Conservation (phyloP, 2,113 vertebrate genomes). For the Periophthalmodon schlosseri region DNA sequence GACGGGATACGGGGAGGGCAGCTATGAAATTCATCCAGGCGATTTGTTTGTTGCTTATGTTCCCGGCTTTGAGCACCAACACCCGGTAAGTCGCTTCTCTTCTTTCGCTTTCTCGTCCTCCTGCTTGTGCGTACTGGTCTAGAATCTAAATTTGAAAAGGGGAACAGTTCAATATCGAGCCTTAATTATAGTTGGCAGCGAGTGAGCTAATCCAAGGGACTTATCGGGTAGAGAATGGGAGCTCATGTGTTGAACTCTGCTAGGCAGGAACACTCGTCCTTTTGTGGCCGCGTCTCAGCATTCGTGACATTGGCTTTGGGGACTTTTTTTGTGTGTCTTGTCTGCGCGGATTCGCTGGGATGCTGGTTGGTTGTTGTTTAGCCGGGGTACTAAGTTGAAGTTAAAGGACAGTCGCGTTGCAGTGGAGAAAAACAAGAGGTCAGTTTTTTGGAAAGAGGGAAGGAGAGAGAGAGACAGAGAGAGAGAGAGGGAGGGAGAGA, state of each 20-base stretch:
- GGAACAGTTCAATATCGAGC: conserved; percentile 30
- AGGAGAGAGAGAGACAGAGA: conserved; percentile 9
- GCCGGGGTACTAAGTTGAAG: conserved; percentile 58
- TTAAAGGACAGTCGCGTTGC: conserved; percentile 44
- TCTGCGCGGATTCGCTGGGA: background rate
- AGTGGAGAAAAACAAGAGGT: conserved; percentile 50
- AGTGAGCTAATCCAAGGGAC: conserved; percentile 32
- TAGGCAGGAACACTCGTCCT: conserved; percentile 59
- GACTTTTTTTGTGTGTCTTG: conserved; percentile 33
- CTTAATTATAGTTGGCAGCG: conserved; percentile 47
- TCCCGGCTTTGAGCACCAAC: conserved; percentile 78
- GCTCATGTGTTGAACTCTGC: conserved; percentile 61
- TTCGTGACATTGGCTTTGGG: conserved; percentile 50
- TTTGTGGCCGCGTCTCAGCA: conserved; percentile 52
- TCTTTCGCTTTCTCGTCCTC: background rate
- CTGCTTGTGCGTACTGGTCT: conserved; percentile 34
- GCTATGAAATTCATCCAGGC: conserved; percentile 82
- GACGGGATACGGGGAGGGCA: conserved; percentile 67
- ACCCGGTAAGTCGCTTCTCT: conserved; percentile 71
- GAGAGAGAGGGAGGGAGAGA: conserved; percentile 30
- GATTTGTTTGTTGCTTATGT: conserved; percentile 78
- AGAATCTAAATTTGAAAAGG: conserved; percentile 42
- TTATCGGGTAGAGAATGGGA: conserved; percentile 38
- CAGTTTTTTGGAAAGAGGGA: background rate
- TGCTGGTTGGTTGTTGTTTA: background rate